A percentile compares a stretch with the other conserved stretches of the same genome.
phyloP scores from a whole-genome alignment of 2,888 invertebrate species.

The Nemoura dubitans region DNA sequence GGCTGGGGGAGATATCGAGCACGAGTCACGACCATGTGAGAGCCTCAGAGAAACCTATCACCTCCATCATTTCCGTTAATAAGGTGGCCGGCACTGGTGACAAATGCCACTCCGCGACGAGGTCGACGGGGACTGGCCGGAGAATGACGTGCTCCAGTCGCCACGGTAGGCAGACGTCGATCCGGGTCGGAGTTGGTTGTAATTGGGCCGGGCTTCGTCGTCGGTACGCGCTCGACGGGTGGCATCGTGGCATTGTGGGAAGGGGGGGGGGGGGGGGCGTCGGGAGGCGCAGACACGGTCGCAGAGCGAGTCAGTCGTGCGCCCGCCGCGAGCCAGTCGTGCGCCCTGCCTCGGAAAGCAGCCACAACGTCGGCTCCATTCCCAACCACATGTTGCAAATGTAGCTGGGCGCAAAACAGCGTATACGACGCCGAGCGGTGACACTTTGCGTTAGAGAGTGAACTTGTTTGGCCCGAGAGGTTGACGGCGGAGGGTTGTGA shows the following conservation, averaged over 20 bases:
- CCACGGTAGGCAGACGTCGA: not conserved
- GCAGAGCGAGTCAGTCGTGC: not conserved
- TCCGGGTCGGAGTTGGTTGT: not conserved
- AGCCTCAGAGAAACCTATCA: too few relatives aligned
- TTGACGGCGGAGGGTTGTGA: not conserved
- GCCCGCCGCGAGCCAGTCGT: not conserved
- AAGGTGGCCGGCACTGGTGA: not conserved
- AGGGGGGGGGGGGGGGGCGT: not conserved
- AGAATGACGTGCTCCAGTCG: not conserved
- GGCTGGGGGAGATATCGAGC: too few relatives aligned
- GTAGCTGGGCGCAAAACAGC: not conserved
- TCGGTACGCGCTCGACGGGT: not conserved
- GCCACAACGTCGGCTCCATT: not conserved
- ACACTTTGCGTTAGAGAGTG: too few relatives aligned
- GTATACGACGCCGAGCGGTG: too few relatives aligned
- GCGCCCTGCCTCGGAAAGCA: not conserved
- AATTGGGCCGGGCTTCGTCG: slow-evolving; percentile 7
- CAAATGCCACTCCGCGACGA: not conserved
- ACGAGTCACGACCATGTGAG: too few relatives aligned
- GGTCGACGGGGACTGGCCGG: not conserved
- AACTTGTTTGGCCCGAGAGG: too few relatives aligned
- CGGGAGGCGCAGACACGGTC: not conserved
- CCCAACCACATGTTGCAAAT: not conserved
- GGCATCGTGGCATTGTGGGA: not conserved
- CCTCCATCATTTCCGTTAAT: not conserved